A percentile compares a stretch with the other conserved stretches of the same genome.
Conservation (phyloP, 2,113 vertebrate species). For the Dasypus novemcinctus region DNA sequence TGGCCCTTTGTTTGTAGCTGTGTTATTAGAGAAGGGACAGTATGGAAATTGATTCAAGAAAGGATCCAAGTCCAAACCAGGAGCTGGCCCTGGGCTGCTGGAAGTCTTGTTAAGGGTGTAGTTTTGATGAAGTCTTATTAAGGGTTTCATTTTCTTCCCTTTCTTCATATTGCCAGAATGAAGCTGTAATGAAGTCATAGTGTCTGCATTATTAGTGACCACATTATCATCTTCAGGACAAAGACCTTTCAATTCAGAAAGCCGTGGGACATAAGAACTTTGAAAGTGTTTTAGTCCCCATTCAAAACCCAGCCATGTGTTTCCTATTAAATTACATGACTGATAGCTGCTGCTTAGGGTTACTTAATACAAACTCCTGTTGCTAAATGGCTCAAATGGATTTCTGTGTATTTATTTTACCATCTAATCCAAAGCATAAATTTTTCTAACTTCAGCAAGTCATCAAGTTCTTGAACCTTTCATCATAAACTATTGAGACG, state of each 20-base stretch:
- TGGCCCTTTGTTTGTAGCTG: background rate
- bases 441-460: background rate
- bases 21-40: background rate
- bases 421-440: background rate
- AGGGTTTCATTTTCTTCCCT: background rate
- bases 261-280: background rate
- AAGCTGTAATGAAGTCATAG: background rate
- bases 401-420: constrained; percentile 11
- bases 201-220: background rate
- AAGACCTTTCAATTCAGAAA: background rate
- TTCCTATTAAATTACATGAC: constrained; percentile 7
- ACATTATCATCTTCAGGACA: background rate
- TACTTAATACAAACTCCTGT: background rate
- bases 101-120: background rate
- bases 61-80: background rate
- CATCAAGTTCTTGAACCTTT: background rate
- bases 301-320: background rate
- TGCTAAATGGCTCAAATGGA: background rate
- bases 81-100: background rate
- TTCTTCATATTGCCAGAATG: background rate
- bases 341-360: background rate
- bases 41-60: background rate
- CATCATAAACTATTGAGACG: background rate
- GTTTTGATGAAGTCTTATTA: background rate
- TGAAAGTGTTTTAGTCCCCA: background rate